A percentile compares a stretch with the other conserved stretches of the same genome.
phyloP scores from a whole-genome alignment of 2,797 vertebrate species.

The Catostomus latipinnis region DNA sequence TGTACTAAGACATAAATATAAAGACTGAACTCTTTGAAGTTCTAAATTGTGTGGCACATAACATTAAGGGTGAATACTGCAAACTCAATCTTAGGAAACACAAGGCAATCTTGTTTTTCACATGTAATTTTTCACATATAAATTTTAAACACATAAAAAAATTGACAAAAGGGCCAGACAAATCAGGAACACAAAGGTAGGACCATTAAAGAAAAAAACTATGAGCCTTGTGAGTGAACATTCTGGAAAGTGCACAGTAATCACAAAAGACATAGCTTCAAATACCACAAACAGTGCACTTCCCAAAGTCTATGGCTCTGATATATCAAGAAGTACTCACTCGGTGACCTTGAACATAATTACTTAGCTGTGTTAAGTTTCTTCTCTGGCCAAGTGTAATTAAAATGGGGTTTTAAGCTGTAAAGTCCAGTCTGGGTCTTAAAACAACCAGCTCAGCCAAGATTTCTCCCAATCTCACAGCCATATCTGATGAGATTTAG shows the following conservation, averaged over 20 bases:
- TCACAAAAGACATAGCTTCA: slow-evolving; percentile 30
- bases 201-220: not conserved
- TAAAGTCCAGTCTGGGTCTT: slow-evolving; percentile 60
- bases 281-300: slow-evolving; percentile 12
- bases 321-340: slow-evolving; percentile 41
- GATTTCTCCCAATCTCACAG: slow-evolving; percentile 30
- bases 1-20: not conserved
- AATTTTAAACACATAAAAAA: no score
- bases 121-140: not conserved
- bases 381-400: slow-evolving; percentile 72
- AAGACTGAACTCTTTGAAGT: not conserved
- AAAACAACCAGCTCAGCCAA: slow-evolving; percentile 44
- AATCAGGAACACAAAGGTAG: slow-evolving; percentile 3
- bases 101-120: not conserved
- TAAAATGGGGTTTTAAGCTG: slow-evolving; percentile 72
- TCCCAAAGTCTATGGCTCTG: slow-evolving; percentile 3
- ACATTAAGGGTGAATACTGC: not conserved
- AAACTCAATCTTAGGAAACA: not conserved
- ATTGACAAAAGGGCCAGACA: slow-evolving; percentile 9
- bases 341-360: slow-evolving; percentile 33
- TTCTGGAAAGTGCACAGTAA: slow-evolving; percentile 14
- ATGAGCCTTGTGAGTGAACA: slow-evolving; percentile 9
- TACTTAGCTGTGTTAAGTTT: slow-evolving; percentile 61
- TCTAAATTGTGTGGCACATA: no score
- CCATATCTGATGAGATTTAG: slow-evolving; percentile 45